Percentiles rank a stretch among this genome's conserved stretches.
Conservation (phyloP, 1,140 invertebrate genomes). For the Saccostrea echinata region DNA sequence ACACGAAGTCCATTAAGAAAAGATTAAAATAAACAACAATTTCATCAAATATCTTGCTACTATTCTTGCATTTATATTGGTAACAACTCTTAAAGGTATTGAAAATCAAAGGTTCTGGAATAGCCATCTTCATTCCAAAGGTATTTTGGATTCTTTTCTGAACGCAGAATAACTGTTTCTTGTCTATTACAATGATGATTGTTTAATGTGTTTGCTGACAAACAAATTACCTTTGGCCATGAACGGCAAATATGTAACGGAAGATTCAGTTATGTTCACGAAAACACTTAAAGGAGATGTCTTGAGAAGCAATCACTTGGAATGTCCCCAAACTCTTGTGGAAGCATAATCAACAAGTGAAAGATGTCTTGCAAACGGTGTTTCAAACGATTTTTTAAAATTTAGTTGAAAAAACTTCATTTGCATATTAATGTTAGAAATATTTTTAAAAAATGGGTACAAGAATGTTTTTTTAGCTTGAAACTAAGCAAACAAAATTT, state of each 20-base stretch:
- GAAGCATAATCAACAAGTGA: not conserved
- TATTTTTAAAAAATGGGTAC: not conserved
- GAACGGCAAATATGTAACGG: constrained; percentile 13
- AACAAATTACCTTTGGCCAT: constrained; percentile 25
- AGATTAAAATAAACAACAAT: not conserved
- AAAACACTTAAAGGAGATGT: not conserved
- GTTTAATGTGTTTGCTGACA: constrained; percentile 34
- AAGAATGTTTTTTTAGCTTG: not conserved
- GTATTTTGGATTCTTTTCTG: constrained; percentile 16
- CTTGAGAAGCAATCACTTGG: not conserved
- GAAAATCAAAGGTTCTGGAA: not conserved
- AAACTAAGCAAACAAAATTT: not conserved
- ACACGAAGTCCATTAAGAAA: too few species aligned
- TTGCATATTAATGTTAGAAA: too few species aligned
- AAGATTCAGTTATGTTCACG: not conserved
- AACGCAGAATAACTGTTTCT: constrained; percentile 25
- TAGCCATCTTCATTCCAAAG: not conserved
- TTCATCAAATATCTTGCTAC: not conserved
- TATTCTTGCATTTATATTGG: not conserved
- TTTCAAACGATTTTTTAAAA: too few species aligned
- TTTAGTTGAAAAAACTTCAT: too few species aligned
- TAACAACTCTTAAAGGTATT: not conserved
- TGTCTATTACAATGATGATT: constrained; percentile 22
- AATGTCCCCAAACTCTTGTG: not conserved
- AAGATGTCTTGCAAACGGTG: not conserved